Base-by-base conservation (phyloP, 1,140 invertebrate species). In the Phocides pigmalion region DNA sequence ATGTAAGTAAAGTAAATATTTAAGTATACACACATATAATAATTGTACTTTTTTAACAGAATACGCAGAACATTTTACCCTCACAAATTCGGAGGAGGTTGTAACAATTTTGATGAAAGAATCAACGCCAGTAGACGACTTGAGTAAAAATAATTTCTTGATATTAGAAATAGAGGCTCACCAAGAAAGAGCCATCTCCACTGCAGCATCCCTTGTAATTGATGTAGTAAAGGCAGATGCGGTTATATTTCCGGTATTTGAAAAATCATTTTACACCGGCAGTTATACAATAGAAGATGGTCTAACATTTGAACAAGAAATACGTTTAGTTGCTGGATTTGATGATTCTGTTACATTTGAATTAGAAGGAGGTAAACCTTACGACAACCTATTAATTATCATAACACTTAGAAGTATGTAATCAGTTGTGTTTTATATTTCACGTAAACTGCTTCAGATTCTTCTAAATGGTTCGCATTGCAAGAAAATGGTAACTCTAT, bases 291-390 rank as follows among this genome's bases (percentile, higher is more conserved):
- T 63, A 41, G 68, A 72, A 35, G 59, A 56, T 20, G 66, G 64
- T 9, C 53, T 85, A 15, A 22, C 65, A 12, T 79, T 82, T 54
- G 50, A 72, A 32, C 68, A 76, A 25, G 22, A 22, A 8, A 85
- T 82, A 42, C 47, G 35, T 12, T 56, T 85, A 9, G 42, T 28
- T 4, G 41, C 58, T 28, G 82, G 79, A 14, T 75, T 70, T 62
- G 82, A 85, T 65, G 56, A 68, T 8, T 76, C 73, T 1, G 82
- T 82, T 6, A 50, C 56, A 1, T 82, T 82, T 64, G 14, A 19
- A 6, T 59, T 84, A 44, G 71, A 81, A 70, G 78, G 79, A 70
- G 82, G 82, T 84, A 79, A 58, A 37, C 8, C 1, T 32, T 15
- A 51, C 3, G 15, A 12, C 32, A 42, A 42, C 19, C 16, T 3